These are phyloP conservation scores for Lepidurus arcticus DNA, from an alignment of 1,140 invertebrate genomes.

Conservation along the genomic window DNA sequence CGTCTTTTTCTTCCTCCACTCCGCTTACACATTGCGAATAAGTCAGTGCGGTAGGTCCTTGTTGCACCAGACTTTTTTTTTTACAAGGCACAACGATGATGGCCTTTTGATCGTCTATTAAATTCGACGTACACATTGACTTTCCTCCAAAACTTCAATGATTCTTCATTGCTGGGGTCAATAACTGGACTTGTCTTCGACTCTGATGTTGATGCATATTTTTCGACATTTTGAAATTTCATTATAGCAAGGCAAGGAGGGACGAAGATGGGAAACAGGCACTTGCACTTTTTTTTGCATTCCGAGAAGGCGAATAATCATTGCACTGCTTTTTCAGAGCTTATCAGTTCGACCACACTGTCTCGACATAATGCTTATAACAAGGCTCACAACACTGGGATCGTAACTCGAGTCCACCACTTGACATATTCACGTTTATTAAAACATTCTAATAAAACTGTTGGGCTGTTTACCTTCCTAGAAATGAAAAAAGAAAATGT, in stretches of 20 bases:
- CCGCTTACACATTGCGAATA: too few species aligned
- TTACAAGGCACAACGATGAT: too few species aligned
- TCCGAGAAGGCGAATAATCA: neutral
- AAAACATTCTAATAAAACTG: neutral
- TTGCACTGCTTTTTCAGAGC: slow-evolving; percentile 2
- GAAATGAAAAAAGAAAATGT: neutral
- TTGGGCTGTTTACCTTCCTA: neutral
- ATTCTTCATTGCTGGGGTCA: too few species aligned
- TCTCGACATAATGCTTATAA: neutral
- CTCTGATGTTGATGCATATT: too few species aligned
- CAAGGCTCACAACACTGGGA: neutral
- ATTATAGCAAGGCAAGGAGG: neutral
- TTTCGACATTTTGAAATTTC: neutral
- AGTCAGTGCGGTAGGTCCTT: too few species aligned
- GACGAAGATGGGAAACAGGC: neutral
- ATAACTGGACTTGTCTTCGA: too few species aligned
- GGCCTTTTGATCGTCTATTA: too few species aligned
- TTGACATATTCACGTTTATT: neutral
- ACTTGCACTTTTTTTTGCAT: neutral
- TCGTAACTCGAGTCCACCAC: neutral
- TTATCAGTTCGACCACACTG: neutral
- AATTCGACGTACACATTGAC: too few species aligned
- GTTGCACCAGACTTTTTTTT: too few species aligned
- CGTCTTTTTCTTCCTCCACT: too few species aligned
- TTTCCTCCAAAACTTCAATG: too few species aligned